phyloP scores from a whole-genome alignment of 2,797 vertebrate species.

The Galago senegalensis region DNA sequence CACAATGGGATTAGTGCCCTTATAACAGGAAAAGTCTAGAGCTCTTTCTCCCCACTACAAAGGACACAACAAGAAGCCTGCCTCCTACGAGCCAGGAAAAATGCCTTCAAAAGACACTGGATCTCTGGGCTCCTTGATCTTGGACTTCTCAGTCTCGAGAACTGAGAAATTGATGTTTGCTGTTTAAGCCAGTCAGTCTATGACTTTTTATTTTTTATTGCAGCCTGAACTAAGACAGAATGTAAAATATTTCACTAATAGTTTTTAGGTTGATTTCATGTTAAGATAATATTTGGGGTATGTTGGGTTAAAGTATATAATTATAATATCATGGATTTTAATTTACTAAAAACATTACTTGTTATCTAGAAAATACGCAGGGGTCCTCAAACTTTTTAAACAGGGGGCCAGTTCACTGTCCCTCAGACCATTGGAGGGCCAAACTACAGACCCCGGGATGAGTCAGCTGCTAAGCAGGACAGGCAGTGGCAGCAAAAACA shows the following conservation, averaged over 20 bases:
- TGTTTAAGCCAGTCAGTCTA: background rate
- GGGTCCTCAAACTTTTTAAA: too few species aligned
- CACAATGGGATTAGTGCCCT: background rate
- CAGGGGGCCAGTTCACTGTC: too few species aligned
- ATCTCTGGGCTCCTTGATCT: background rate
- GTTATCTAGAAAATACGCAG: background rate
- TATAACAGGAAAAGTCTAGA: background rate
- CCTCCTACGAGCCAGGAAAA: background rate
- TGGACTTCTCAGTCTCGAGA: background rate
- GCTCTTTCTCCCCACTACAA: background rate
- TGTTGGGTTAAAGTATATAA: background rate
- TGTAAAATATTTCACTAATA: background rate
- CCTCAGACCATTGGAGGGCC: too few species aligned
- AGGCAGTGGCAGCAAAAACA: too few species aligned
- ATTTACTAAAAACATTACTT: background rate
- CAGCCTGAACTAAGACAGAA: background rate
- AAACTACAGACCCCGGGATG: too few species aligned
- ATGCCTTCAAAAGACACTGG: background rate
- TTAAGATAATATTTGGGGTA: background rate
- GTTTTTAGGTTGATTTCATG: background rate
- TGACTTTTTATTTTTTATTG: background rate
- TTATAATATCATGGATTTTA: background rate
- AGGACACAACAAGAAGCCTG: background rate
- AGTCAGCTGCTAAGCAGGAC: too few species aligned
- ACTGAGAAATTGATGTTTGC: background rate